Evolutionary conservation across 35 echinoderm and acorn worm species (phyloP), one percentile per base, ranked within the genome.

Genomic region (Lytechinus variegatus): DNA sequence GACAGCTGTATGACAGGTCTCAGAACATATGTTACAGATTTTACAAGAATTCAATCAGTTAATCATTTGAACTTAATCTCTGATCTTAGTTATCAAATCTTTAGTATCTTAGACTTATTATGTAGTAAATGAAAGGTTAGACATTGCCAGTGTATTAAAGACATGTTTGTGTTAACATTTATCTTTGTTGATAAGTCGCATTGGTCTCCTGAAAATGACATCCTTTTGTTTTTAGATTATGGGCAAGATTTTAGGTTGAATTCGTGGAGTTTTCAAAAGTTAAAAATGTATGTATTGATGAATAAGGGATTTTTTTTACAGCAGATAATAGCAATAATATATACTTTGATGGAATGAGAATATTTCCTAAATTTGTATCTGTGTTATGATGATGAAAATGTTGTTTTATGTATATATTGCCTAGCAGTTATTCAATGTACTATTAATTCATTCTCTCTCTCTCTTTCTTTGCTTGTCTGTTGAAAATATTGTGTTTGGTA

Each of bases 351-450:
- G 12, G 7, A 1, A 24, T 24, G 66, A 79, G 21, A 79, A 19
- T 79, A 79, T 79, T 79, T 79, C 66, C n/a, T 79, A 19, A 24
- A 60, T 79, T 71, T 79, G 66, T 79, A 16, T 24, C n/a, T 79
- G 66, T 79, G n/a, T 79, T 24, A 8, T 79, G 19, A 79, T 79
- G 11, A 71, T 71, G 9, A 24, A 79, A 79, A 79, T 79, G 66
- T 79, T 79, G n/a, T 79, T 79, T 79, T 71, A 71, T 71, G 61
- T 71, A 71, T 71, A 71, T 71, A 71, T 71, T 71, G 61, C 61
- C 14, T 21, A 71, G 61, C 61, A 71, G 61, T 71, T 16, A 71
- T 71, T 71, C 61, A 71, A 71, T 71, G 61, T 71, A 71, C 61
- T 71, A 71, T 71, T 19, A 71, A 6, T 16, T 24, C 21, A n/a